Base-by-base conservation (phyloP, 2,888 invertebrate species). In the Tetropium fuscum region DNA sequence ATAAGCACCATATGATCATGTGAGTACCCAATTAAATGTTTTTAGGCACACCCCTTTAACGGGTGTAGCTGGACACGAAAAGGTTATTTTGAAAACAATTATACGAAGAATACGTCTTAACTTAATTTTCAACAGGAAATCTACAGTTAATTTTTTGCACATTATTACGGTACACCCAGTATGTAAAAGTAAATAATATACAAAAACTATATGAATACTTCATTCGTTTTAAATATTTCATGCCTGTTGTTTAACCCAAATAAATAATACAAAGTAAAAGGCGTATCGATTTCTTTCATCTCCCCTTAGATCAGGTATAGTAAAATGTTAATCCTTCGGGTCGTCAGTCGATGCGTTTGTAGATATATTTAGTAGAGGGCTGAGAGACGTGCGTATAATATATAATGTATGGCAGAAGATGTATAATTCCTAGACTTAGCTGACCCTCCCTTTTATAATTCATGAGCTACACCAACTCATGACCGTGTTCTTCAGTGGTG, bases 401-500 rank as follows among this genome's bases (percentile, higher is more conserved):
- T 73, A 71, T 73, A 68, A 73, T 73, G 68, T 65, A 73, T 70
- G 63, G 58, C 45, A 54, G 64, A 58, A 64, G 56, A 62, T 68
- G 64, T 63, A 64, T 64, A 69, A 68, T 70, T 68, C 64, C 65
- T 64, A 59, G 62, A 58, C 64, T 60, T 32, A 38, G 64, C 71
- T 71, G 71, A 72, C 72, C 72, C 70, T 69, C 70, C 71, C 66
- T n/a, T 71, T 68, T 69, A 70, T 70, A 69, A 70, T 73, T 66
- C 69, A 71, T 70, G 70, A 72, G 70, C 58, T 57, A 38, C 41
- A 49, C 34, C 34, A 34, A 34, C 34, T 34, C 15, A 34, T 34
- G 34, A 34, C 15, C 15, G 13, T 34, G 11, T 34, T 34, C 53
- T 49, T 41, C 36, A 53, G 36, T 43, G 47, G 36, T 44, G 13